phyloP scores from a whole-genome alignment of 2,888 invertebrate species.

The Cephus nigrinus region DNA sequence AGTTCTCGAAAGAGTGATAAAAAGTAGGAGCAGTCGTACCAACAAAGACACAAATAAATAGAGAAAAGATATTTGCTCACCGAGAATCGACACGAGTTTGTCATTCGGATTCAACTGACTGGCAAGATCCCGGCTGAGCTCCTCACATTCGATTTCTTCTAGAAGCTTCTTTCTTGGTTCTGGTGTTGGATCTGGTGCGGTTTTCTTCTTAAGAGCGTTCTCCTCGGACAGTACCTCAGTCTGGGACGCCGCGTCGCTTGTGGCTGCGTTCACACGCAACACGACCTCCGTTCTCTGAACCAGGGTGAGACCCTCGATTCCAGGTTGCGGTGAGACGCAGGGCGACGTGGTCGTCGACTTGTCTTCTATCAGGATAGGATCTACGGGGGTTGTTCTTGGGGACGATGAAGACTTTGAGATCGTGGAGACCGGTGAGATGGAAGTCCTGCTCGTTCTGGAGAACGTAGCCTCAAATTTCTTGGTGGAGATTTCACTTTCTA shows the following conservation, averaged over 20 bases:
- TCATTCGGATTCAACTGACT: conserved; percentile 74
- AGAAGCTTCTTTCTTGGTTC: conserved; percentile 73
- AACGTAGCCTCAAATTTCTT: not conserved
- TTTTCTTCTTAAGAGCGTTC: conserved; percentile 44
- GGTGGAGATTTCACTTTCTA: not conserved
- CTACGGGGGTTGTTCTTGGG: conserved; percentile 46
- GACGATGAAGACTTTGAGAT: conserved; percentile 46
- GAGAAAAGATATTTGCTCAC: conserved; percentile 39
- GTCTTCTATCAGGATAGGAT: conserved; percentile 28
- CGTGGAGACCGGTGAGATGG: conserved; percentile 37
- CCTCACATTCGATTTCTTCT: conserved; percentile 85
- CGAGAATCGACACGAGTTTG: conserved; percentile 75
- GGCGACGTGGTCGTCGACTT: conserved; percentile 40
- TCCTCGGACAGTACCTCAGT: conserved; percentile 62
- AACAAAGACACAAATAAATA: not conserved
- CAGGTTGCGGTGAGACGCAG: conserved; percentile 58
- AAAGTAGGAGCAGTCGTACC: not conserved
- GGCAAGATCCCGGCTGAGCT: conserved; percentile 74
- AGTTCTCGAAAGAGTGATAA: not conserved
- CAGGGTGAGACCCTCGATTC: conserved; percentile 69
- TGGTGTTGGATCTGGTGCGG: conserved; percentile 53
- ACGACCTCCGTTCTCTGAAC: conserved; percentile 75
- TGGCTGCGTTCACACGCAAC: conserved; percentile 72
- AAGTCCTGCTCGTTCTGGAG: conserved; percentile 3
- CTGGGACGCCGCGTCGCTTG: conserved; percentile 73